phyloP scores from a whole-genome alignment of 2,888 invertebrate species.

The Tetanocera ferruginea region DNA sequence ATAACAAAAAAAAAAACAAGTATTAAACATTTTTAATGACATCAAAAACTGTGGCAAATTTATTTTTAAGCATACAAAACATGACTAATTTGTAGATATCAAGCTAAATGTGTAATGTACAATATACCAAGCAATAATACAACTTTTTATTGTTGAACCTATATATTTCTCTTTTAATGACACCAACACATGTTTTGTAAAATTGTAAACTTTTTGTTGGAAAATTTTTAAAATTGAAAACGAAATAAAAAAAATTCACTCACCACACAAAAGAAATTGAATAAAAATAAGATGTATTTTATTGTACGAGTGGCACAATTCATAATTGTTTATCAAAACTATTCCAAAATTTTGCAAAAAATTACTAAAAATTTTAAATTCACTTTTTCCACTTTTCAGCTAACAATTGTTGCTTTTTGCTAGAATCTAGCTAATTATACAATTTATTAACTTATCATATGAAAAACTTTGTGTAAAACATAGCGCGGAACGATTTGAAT shows the following conservation, averaged over 20 bases:
- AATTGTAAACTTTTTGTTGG: not conserved
- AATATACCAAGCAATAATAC: not conserved
- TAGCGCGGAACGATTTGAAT: not conserved
- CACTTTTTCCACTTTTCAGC: too few species aligned
- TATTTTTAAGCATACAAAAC: conserved; percentile 3
- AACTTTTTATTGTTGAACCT: not conserved
- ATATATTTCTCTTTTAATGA: not conserved
- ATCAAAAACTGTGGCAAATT: conserved; percentile 21
- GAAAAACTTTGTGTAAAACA: not conserved
- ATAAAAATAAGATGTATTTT: conserved; percentile 54
- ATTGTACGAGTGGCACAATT: conserved; percentile 56
- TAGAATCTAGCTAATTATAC: not conserved
- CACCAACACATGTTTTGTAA: not conserved
- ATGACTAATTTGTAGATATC: conserved; percentile 12
- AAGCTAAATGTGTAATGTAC: not conserved
- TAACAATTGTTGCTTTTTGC: not conserved
- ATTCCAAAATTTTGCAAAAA: too few species aligned
- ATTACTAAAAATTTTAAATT: not conserved
- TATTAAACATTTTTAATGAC: not conserved
- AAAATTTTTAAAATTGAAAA: not conserved
- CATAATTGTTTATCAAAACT: conserved; percentile 47
- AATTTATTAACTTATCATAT: not conserved
- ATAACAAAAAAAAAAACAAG: not conserved
- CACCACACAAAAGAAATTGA: conserved; percentile 57
- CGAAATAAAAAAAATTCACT: conserved; percentile 42